Base-by-base conservation (phyloP, 2,888 invertebrate species). In the Archips xylosteana region DNA sequence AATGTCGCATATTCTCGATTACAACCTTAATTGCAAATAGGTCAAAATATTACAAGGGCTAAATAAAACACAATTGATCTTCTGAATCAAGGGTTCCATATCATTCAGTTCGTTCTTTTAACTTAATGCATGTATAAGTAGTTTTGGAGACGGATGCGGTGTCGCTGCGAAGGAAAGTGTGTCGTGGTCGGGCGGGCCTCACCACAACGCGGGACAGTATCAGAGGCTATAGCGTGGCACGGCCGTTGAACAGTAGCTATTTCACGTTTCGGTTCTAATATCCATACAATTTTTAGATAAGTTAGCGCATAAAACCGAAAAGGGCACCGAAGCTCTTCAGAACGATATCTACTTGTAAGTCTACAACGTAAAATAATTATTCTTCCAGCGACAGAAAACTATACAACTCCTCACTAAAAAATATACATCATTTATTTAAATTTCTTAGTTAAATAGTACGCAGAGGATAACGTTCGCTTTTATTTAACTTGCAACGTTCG, bases 151-250 rank as follows among this genome's bases (percentile, higher is more conserved):
- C 91, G 90, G 91, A 91, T 90, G 85, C 85, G 51, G 51, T 36
- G 34, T 64, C 83, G 85, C 86, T 85, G 80, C 83, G 82, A 87
- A 89, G 86, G 90, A 91, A 93, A 92, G 92, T 92, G 85, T 89
- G 91, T 83, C 92, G 86, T 82, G 83, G 81, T 85, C 80, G 81
- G 79, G 83, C 80, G 81, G 80, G 83, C 80, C 80, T 79, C 77
- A 83, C 83, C 79, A 83, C 83, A 81, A 82, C 81, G 76, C 54
- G 74, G 80, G 82, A 85, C 84, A 80, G 82, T 82, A 82, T 86
- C 85, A 84, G 82, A 85, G 81, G 77, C 34, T 15, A 76, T 15
- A 76, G 76, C 77, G 83, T 81, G 82, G 80, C 78, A 79, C 80
- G 81, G 80, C 78, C 63, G 78, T 76, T 79, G 75, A 79, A 80